phyloP scores from a whole-genome alignment of 30 jellyfish, hydroid and myxozoan genomes.

The Pseudorhiza aurosa region DNA sequence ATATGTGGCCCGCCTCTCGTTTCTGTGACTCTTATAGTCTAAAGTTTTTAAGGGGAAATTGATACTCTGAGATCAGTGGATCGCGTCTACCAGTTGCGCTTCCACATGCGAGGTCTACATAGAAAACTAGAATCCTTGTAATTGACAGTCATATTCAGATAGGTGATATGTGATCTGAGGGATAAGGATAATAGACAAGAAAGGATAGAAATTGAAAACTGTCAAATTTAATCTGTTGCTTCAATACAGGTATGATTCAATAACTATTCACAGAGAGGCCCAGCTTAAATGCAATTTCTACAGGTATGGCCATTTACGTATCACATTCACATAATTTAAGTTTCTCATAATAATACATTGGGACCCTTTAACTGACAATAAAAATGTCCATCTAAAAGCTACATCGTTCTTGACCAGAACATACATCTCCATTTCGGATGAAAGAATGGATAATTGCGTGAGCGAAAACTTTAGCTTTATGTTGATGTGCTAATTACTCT shows the following conservation, averaged over 20 bases:
- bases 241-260: conserved; percentile 18
- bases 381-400: conserved; percentile 54
- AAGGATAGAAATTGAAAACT: neutral
- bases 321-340: conserved; percentile 44
- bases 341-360: conserved; percentile 32
- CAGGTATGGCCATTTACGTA: conserved; percentile 14
- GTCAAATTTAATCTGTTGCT: conserved; percentile 38
- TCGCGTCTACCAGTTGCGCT: no score
- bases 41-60: no score
- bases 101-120: no score
- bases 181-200: neutral
- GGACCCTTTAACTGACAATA: conserved; percentile 53
- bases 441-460: neutral
- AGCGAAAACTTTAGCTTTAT: neutral
- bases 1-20: no score
- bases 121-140: no score
- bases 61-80: no score
- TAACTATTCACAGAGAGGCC: conserved; percentile 45
- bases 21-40: no score
- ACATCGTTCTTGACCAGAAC: conserved; percentile 62
- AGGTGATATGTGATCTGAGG: no score
- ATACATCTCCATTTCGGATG: conserved; percentile 60
- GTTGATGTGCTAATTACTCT: neutral
- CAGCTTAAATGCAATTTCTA: conserved; percentile 19
- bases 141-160: no score